A percentile compares a stretch with the other conserved stretches of the same genome.
Evolutionary conservation across 2,888 invertebrate species (phyloP).

Genomic region (Leptothorax acervorum): DNA sequence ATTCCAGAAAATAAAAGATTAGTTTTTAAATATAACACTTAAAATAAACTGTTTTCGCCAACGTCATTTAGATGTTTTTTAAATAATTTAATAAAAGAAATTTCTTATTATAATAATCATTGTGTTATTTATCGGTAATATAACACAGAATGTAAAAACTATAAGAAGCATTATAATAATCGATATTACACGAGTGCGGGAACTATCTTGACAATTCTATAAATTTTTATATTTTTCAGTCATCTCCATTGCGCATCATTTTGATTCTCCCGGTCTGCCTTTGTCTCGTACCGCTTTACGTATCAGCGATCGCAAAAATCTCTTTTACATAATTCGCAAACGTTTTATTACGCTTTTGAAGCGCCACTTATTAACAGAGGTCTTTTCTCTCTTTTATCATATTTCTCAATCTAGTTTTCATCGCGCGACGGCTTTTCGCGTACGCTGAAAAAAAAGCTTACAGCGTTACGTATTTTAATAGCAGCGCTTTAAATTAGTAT

Average conservation of each 20-base stretch:
- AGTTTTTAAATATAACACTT: background rate
- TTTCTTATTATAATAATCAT: background rate
- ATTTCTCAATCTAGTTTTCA: slow-evolving; percentile 51
- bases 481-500: slow-evolving; percentile 51
- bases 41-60: background rate
- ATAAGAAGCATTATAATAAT: background rate
- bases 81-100: background rate
- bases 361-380: slow-evolving; percentile 52
- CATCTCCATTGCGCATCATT: slow-evolving; percentile 6
- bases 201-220: background rate
- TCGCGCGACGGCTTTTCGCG: slow-evolving; percentile 43
- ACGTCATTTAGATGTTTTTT: background rate
- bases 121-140: background rate
- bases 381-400: slow-evolving; percentile 39
- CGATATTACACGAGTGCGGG: background rate
- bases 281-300: slow-evolving; percentile 18
- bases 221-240: background rate
- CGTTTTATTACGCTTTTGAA: slow-evolving; percentile 55
- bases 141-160: background rate
- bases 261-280: background rate
- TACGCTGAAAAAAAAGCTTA: slow-evolving; percentile 24
- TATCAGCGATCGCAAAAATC: slow-evolving; percentile 49
- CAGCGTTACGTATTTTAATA: slow-evolving; percentile 50
- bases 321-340: slow-evolving; percentile 53
- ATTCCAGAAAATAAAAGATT: background rate